Evolutionary conservation across 1,140 invertebrate genomes (phyloP), one percentile per base, ranked within the genome.

Genomic region (Euborellia annulipes): DNA sequence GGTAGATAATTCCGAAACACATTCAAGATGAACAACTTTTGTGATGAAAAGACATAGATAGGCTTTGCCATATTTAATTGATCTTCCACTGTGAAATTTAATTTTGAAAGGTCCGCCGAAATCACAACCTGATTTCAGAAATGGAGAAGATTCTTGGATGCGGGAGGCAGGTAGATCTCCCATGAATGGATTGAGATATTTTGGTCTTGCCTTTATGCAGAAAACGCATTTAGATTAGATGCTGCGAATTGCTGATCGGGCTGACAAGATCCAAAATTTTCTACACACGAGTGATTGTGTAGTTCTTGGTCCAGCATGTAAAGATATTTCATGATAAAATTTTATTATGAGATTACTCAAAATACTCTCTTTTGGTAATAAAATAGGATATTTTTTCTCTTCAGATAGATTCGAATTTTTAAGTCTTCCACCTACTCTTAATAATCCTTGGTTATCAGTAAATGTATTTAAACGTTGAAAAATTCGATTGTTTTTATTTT

Each of bases 101-200:
- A 62, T 41, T 0, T 47, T 27, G 2, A 58, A 50, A 1, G 61
- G 62, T 11, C 60, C 59, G 7, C 55, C 50, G 30, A 54, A 63
- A 44, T 62, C 61, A 0, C 61, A 53, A 0, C 59, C 60, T 23
- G 27, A 36, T 43, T 51, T 22, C 1, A 30, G 13, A 37, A 52
- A 54, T n/a, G 51, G 50, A 9, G 36, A 17, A 4, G 36, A 11
- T 13, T 37, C 37, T 20, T 11, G 41, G 16, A 50, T 16, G 1
- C 51, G n/a, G n/a, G n/a, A n/a, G n/a, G n/a, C n/a, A n/a, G n/a
- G n/a, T n/a, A n/a, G n/a, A n/a, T n/a, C n/a, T n/a, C n/a, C n/a
- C n/a, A n/a, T n/a, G n/a, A n/a, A n/a, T n/a, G n/a, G n/a, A n/a
- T n/a, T n/a, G n/a, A n/a, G n/a, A n/a, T n/a, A n/a, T n/a, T n/a